A percentile compares a stretch with the other conserved stretches of the same genome.
phyloP scores from a whole-genome alignment of 35 echinoderm and acorn worm genomes.

The Ptychodera flava region DNA sequence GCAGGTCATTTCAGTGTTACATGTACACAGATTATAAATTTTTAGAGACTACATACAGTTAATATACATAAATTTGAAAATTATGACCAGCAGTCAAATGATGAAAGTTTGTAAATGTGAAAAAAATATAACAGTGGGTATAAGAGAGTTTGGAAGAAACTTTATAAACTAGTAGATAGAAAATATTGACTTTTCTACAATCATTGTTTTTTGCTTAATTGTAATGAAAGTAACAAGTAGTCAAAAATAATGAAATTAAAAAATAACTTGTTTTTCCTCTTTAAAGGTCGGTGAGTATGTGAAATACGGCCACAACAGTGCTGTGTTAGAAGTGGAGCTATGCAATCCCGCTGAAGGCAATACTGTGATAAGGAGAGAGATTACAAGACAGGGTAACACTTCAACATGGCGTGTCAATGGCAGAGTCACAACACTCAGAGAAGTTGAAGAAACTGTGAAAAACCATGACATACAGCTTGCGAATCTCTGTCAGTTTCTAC shows the following conservation, averaged over 20 bases:
- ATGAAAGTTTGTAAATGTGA: no score
- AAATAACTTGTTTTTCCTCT: background rate
- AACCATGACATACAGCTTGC: conserved; percentile 66
- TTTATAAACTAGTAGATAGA: no score
- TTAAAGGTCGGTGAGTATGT: conserved; percentile 92
- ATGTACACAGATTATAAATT: no score
- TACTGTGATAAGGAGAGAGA: conserved; percentile 51
- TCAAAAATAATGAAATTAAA: background rate
- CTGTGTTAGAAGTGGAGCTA: conserved; percentile 68
- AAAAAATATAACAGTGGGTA: no score
- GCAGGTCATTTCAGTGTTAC: no score
- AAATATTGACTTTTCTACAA: no score
- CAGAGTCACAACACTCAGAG: conserved; percentile 13
- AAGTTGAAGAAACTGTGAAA: conserved; percentile 57
- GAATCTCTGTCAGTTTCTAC: conserved; percentile 94
- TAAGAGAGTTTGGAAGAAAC: no score
- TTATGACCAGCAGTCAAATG: no score
- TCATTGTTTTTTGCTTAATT: no score
- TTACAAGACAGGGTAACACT: conserved; percentile 43
- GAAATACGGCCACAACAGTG: conserved; percentile 74
- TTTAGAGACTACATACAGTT: no score
- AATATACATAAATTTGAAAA: no score
- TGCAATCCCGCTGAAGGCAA: conserved; percentile 50
- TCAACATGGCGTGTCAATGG: conserved; percentile 51
- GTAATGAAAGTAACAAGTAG: no score